A percentile compares a stretch with the other conserved stretches of the same genome.
phyloP scores from a whole-genome alignment of 2,797 vertebrate genomes.

The Heteromormyrus szaboi region DNA sequence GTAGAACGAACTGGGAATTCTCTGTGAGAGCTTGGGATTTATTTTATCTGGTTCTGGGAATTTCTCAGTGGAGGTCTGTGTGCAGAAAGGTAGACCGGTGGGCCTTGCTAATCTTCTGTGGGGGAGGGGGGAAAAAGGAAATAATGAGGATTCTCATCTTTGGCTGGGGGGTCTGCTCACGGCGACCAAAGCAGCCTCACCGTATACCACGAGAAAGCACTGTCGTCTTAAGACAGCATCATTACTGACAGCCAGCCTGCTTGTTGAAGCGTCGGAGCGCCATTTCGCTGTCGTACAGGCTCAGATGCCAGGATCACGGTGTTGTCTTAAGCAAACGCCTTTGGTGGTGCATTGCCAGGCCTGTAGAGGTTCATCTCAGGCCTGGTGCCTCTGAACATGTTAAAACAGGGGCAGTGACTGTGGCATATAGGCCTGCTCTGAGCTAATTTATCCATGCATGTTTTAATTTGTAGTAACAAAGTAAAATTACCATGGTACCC shows the following conservation, averaged over 20 bases:
- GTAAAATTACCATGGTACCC: background rate
- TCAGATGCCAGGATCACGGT: background rate
- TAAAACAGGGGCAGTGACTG: background rate
- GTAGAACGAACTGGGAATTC: conserved; percentile 17
- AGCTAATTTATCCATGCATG: background rate
- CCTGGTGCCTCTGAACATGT: background rate
- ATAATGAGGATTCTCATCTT: background rate
- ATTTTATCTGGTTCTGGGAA: conserved; percentile 44
- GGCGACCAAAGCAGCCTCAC: background rate
- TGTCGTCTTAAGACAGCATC: background rate
- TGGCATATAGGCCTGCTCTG: background rate
- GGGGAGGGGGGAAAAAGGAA: background rate
- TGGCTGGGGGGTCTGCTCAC: background rate
- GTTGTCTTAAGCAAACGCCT: conserved; percentile 3
- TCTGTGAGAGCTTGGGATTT: conserved; percentile 45
- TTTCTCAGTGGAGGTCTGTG: conserved; percentile 14
- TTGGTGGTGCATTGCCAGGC: background rate
- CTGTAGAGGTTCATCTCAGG: conserved; percentile 3
- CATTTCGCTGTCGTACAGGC: background rate
- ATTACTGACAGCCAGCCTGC: background rate
- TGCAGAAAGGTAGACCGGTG: conserved; percentile 44
- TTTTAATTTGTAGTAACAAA: background rate
- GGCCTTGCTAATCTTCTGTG: conserved; percentile 26
- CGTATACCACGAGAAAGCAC: background rate
- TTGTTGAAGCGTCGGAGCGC: background rate